Evolutionary conservation across 1,140 invertebrate species (phyloP), one percentile per base, ranked within the genome.

Genomic region (Leptinotarsa defecta): DNA sequence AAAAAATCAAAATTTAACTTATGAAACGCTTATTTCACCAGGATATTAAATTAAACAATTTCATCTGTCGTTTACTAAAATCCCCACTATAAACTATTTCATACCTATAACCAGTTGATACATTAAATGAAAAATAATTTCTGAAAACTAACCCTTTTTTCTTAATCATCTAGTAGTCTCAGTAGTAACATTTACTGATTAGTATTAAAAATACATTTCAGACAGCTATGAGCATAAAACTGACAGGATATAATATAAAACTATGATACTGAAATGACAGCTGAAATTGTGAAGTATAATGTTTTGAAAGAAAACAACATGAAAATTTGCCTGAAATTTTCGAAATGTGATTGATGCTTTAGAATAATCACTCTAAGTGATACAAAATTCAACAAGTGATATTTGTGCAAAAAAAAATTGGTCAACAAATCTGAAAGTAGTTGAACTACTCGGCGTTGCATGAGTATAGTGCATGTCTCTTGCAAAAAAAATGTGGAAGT

Each of bases 1-100:
- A 79, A 82, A 82, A 78, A 82, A 81, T 79, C 77, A 79, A 81
- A 81, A 77, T 76, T 77, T 43, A 71, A 75, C 72, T 71, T 19
- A 43, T 52, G 67, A 78, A 78, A 75, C 75, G 79, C 75, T 78
- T 80, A 78, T 17, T 67, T 49, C 71, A 22, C 68, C 68, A 8
- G 2, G 13, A 74, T 68, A 70, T 71, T 71, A 34, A 74, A 71
- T 69, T 65, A 52, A 74, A 75, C 77, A 75, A 74, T 74, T 79
- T 75, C 73, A 74, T 68, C 20, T 43, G 34, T 43, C 34, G 8
- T 43, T 43, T 43, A 43, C 34, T 43, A 8, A 43, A 43, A 0
- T 34, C 34, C 8, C 3, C 11, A 11, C 34, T 43, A 43, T 43
- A 11, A 11, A 43, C 34, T 43, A 43, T 43, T 43, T 11, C 0